Evolutionary conservation across 2,888 invertebrate species (phyloP).

Genomic region (Mesorhabditis sp.): DNA sequence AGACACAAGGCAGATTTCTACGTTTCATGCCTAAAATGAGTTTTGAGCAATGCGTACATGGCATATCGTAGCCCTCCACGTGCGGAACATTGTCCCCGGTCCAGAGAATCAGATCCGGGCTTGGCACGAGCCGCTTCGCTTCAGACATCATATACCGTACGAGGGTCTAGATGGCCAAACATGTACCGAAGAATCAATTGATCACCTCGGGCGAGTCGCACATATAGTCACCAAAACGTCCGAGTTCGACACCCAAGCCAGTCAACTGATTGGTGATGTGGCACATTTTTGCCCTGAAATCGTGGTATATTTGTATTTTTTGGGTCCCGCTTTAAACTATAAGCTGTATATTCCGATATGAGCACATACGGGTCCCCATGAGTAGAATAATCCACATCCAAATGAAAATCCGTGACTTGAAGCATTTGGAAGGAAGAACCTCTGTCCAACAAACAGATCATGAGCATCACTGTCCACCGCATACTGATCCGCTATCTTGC

Average conservation of each 20-base stretch:
- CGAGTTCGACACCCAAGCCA: constrained; percentile 19
- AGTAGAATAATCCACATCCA: constrained; percentile 43
- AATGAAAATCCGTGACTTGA: constrained; percentile 52
- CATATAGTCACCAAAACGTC: constrained; percentile 51
- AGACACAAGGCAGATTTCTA: too few species aligned
- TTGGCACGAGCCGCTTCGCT: constrained; percentile 32
- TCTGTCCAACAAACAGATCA: too few species aligned
- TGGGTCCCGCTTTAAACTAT: too few species aligned
- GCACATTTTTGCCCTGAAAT: constrained; percentile 27
- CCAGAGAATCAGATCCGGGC: constrained; percentile 51
- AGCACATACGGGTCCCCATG: constrained; percentile 32
- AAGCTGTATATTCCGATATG: background rate
- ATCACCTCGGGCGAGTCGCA: constrained; percentile 51
- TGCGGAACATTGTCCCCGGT: constrained; percentile 56
- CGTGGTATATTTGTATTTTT: too few species aligned
- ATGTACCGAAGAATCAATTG: background rate
- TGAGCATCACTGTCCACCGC: too few species aligned
- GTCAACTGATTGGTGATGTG: constrained; percentile 16
- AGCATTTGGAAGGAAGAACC: constrained; percentile 20
- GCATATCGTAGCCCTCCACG: constrained; percentile 40
- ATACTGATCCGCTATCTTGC: too few species aligned
- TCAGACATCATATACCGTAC: constrained; percentile 39
- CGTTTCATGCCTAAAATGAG: too few species aligned
- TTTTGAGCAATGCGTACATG: constrained; percentile 26
- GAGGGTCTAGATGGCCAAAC: constrained; percentile 29